These are phyloP conservation scores for Anguilla japonica DNA, from an alignment of 2,113 vertebrate genomes.

Conservation along the genomic window DNA sequence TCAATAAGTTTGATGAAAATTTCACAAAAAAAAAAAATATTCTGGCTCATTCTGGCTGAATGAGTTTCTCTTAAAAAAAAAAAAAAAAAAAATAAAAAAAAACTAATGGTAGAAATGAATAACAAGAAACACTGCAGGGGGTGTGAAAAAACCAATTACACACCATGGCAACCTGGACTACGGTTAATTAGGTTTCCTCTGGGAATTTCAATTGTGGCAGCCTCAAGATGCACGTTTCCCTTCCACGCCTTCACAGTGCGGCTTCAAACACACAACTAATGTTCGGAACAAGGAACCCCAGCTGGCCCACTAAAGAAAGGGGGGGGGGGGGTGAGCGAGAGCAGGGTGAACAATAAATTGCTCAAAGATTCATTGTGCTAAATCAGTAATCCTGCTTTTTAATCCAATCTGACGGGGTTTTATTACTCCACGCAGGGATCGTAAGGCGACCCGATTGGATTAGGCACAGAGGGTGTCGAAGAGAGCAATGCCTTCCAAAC, in stretches of 20 bases:
- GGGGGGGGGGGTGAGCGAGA: constrained; percentile 10
- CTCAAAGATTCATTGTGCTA: constrained; percentile 22
- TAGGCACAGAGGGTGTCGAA: neutral
- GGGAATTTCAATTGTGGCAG: neutral
- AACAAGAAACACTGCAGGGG: neutral
- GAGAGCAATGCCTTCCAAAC: neutral
- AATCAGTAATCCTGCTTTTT: constrained; percentile 40
- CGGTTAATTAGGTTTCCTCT: neutral
- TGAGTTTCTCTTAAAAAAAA: neutral
- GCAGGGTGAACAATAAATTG: constrained; percentile 5
- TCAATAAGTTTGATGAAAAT: no score
- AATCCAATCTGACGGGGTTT: constrained; percentile 27
- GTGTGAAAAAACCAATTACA: neutral
- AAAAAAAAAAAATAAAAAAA: no score
- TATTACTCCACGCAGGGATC: constrained; percentile 37
- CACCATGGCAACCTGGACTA: neutral
- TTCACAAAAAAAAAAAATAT: no score
- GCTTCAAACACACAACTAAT: no score
- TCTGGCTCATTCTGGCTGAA: neutral
- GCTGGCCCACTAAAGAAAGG: no score
- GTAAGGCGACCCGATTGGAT: constrained; percentile 45
- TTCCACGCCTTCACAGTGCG: neutral
- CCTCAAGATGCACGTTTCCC: neutral
- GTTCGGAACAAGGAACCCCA: no score
- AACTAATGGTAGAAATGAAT: neutral